These are phyloP conservation scores for Lepidochitona cinerea DNA, from an alignment of 2,888 invertebrate species.

Conservation along the genomic window DNA sequence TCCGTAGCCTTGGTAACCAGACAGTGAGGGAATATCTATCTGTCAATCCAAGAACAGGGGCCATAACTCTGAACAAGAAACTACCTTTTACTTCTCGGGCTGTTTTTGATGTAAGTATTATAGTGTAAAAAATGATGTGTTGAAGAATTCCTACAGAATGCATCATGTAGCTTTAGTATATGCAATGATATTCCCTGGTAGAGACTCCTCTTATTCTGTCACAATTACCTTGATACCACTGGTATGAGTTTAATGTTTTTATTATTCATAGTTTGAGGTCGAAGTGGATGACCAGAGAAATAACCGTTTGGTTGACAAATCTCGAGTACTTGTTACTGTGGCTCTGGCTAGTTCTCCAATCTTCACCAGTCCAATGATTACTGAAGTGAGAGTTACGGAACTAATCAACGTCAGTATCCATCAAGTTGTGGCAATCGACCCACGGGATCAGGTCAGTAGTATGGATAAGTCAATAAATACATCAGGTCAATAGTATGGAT, in stretches of 20 bases:
- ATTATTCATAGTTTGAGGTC: not conserved
- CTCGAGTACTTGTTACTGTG: conserved; percentile 27
- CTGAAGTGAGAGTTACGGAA: not conserved
- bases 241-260: too few species aligned
- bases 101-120: not conserved
- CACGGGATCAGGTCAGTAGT: not conserved
- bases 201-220: too few species aligned
- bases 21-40: conserved; percentile 29
- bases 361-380: conserved; percentile 22
- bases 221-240: too few species aligned
- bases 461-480: too few species aligned
- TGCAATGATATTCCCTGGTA: too few species aligned
- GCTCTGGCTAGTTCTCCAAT: conserved; percentile 19
- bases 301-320: conserved; percentile 20
- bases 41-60: conserved; percentile 33
- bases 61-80: conserved; percentile 13
- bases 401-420: not conserved
- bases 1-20: not conserved
- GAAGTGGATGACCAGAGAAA: conserved; percentile 23
- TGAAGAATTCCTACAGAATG: too few species aligned
- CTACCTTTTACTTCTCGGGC: not conserved
- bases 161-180: too few species aligned
- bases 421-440: not conserved
- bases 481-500: too few species aligned
- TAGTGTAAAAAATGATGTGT: too few species aligned